Conservation (phyloP, 2,797 vertebrate species). For the Eremophila alpestris region DNA sequence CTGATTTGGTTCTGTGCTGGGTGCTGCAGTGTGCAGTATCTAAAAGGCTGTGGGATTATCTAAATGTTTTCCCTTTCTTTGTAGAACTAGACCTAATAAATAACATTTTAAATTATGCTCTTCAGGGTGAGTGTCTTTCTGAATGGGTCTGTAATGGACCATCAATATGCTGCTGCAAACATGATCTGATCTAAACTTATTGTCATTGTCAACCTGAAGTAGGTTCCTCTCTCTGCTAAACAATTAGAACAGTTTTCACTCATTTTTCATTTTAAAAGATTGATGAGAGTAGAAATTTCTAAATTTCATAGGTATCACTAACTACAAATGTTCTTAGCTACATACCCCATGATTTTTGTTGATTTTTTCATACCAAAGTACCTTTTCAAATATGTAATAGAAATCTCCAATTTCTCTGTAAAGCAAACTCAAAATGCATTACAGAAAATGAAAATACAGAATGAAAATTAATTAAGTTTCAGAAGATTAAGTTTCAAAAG, state of each 20-base stretch:
- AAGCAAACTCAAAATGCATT: not conserved
- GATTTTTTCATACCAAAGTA: not conserved
- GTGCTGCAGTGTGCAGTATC: not conserved
- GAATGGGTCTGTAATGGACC: not conserved
- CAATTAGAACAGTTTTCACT: not conserved
- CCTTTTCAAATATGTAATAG: not conserved
- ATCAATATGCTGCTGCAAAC: not conserved
- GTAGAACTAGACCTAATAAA: not conserved
- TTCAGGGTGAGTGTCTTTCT: not conserved
- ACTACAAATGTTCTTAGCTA: not conserved
- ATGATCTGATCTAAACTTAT: not conserved
- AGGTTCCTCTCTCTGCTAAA: not conserved
- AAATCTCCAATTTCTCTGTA: not conserved
- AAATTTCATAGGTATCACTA: not conserved
- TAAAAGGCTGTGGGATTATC: not conserved
- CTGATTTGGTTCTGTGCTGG: fast-evolving
- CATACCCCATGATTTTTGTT: not conserved
- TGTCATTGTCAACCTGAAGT: not conserved
- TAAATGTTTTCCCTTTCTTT: not conserved
- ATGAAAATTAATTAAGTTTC: not conserved
- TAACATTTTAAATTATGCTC: not conserved
- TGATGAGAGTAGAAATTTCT: not conserved
- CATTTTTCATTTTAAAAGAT: not conserved
- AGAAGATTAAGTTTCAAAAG: not conserved
- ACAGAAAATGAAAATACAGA: not conserved